phyloP scores from a whole-genome alignment of 2,888 invertebrate species.

The Chloromyia formosa region DNA sequence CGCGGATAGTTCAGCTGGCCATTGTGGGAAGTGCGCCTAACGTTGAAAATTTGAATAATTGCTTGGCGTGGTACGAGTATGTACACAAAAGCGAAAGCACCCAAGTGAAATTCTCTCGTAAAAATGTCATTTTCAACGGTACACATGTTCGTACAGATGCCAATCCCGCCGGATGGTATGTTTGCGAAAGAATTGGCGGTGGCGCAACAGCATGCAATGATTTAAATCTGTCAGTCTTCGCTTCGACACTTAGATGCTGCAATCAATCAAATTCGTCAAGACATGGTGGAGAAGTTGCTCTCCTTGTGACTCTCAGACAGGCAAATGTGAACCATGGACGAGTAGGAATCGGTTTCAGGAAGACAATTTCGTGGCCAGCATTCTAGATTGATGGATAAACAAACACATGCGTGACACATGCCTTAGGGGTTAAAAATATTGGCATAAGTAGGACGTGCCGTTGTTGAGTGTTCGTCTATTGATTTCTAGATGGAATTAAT shows the following conservation, averaged over 20 bases:
- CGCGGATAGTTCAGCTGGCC: no score
- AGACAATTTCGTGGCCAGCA: background rate
- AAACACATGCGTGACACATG: slow-evolving; percentile 18
- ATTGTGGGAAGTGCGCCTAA: no score
- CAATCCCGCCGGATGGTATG: background rate
- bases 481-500: background rate
- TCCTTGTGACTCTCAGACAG: background rate
- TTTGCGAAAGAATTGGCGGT: slow-evolving; percentile 4
- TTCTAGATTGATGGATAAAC: background rate
- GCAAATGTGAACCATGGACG: background rate
- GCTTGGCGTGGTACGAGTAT: background rate
- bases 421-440: no score
- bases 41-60: slow-evolving; percentile 27
- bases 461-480: background rate
- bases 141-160: background rate
- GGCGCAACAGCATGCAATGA: slow-evolving; percentile 19
- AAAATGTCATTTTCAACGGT: no score
- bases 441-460: background rate
- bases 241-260: slow-evolving; percentile 23
- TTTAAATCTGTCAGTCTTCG: slow-evolving; percentile 23
- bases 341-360: slow-evolving; percentile 3
- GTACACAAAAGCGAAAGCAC: no score
- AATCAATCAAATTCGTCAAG: slow-evolving; percentile 33
- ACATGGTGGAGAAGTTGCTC: background rate
- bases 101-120: no score